Conservation (phyloP, 2,888 invertebrate genomes). For the Drosophila ustulata region DNA sequence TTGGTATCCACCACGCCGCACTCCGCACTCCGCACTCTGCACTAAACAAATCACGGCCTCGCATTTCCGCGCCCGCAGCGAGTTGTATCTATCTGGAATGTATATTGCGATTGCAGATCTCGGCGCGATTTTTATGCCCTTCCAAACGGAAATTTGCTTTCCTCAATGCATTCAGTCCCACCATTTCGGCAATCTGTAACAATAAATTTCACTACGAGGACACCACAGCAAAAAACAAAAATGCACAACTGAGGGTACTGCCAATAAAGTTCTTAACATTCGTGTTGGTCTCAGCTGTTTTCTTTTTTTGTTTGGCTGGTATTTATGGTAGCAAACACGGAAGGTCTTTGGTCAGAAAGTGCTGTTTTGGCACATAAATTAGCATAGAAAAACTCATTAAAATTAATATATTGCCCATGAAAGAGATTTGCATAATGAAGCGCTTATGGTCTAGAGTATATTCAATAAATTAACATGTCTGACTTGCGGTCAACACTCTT, state of each 20-base stretch:
- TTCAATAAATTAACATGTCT: neutral
- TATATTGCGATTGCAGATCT: slow-evolving; percentile 48
- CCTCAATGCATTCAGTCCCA: slow-evolving; percentile 12
- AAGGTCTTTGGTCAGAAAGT: neutral
- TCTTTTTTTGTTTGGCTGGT: neutral
- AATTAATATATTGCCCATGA: slow-evolving; percentile 5
- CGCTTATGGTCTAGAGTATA: neutral
- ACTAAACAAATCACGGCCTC: slow-evolving; percentile 29
- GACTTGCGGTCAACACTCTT: neutral
- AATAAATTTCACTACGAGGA: slow-evolving; percentile 50
- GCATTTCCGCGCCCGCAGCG: slow-evolving; percentile 17
- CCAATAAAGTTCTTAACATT: slow-evolving; percentile 21
- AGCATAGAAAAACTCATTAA: neutral
- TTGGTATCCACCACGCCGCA: slow-evolving; percentile 3
- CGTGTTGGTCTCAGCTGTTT: neutral
- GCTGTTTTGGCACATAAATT: slow-evolving; percentile 1
- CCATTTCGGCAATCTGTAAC: slow-evolving; percentile 54
- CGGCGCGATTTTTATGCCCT: slow-evolving; percentile 35
- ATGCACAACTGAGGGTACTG: slow-evolving; percentile 11
- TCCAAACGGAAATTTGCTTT: slow-evolving; percentile 53
- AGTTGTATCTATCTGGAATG: slow-evolving; percentile 29
- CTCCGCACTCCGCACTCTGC: neutral
- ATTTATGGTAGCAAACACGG: neutral
- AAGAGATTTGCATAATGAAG: slow-evolving; percentile 2
- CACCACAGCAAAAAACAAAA: neutral